Evolutionary conservation across 2,797 vertebrate species (phyloP), one percentile per base, ranked within the genome.

Genomic region (Ptychobarbus kaznakovi): DNA sequence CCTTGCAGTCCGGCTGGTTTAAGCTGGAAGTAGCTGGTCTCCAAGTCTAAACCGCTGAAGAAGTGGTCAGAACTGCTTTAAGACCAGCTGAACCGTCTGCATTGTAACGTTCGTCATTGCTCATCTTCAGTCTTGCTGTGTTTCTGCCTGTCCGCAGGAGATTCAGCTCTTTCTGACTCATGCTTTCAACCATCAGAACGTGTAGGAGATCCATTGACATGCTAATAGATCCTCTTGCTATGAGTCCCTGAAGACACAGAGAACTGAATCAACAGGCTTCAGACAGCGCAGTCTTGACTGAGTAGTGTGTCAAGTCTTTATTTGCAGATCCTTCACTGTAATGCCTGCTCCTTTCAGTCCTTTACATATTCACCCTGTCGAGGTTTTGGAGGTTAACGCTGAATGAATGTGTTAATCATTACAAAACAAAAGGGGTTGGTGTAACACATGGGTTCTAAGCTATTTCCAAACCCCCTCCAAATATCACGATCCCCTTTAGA

Each of bases 161-260:
- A 88, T 73, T 86, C 65, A 81, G 46, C 80, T 89, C 89, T 87
- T 87, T 89, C 80, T 88, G 83, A 81, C 73, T 77, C 73, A 88
- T 86, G 83, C 77, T 84, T 75, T 70, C 80, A 86, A 86, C 88
- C 85, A 87, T 86, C 88, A 84, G 91, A 86, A 90, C 89, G 92
- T 90, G 87, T 80, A 46, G 83, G 81, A 77, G 88, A 92, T 89
- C 86, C 86, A 92, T 90, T 93, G 88, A 82, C 80, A 88, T 92
- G 90, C 86, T 92, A 94, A 90, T 93, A 81, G 66, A 46, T 91
- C 92, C 92, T 78, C 89, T 92, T 90, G 73, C 90, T 92, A 91
- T 89, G 82, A 88, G 90, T 89, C 85, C 66, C 87, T 83, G 86
- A 88, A 89, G 81, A 82, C 66, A 85, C 58, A 83, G 76, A 76